A percentile compares a stretch with the other conserved stretches of the same genome.
Evolutionary conservation across 2,113 vertebrate species (phyloP).

Genomic region (Ameiurus melas): DNA sequence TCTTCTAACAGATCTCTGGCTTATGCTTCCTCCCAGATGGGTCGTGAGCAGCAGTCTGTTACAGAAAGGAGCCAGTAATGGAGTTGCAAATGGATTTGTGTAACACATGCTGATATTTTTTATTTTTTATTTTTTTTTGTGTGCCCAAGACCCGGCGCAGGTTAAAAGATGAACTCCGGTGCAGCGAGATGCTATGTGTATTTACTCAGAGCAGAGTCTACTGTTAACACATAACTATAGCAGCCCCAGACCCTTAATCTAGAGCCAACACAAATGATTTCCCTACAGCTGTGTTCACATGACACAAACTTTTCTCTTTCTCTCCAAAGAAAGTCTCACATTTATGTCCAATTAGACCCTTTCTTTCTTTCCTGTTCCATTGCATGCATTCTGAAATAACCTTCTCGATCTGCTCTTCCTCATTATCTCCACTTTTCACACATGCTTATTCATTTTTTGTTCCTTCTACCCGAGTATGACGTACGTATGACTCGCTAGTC

Average conservation of each 20-base stretch:
- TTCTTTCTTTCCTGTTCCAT: neutral
- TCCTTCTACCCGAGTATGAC: neutral
- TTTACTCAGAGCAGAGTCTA: conserved; percentile 4
- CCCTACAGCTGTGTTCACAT: neutral
- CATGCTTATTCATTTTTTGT: neutral
- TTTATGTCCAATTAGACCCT: neutral
- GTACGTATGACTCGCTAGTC: neutral
- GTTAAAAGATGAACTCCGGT: conserved; percentile 46
- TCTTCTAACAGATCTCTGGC: conserved; percentile 11
- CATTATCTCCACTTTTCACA: conserved; percentile 5
- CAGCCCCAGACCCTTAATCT: neutral
- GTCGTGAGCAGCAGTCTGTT: conserved; percentile 16
- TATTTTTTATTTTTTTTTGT: neutral
- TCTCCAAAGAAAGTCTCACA: neutral
- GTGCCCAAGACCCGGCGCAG: conserved; percentile 42
- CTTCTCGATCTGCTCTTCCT: neutral
- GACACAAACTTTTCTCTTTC: neutral
- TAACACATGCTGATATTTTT: conserved; percentile 45
- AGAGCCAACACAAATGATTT: neutral
- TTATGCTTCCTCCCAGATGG: conserved; percentile 41
- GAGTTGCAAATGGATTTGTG: conserved; percentile 53
- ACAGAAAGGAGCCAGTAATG: conserved; percentile 31
- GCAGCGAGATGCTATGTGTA: neutral
- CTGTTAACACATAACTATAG: neutral
- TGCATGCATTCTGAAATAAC: neutral